Conservation (phyloP, 2,797 vertebrate species). For the Leuciscus waleckii region DNA sequence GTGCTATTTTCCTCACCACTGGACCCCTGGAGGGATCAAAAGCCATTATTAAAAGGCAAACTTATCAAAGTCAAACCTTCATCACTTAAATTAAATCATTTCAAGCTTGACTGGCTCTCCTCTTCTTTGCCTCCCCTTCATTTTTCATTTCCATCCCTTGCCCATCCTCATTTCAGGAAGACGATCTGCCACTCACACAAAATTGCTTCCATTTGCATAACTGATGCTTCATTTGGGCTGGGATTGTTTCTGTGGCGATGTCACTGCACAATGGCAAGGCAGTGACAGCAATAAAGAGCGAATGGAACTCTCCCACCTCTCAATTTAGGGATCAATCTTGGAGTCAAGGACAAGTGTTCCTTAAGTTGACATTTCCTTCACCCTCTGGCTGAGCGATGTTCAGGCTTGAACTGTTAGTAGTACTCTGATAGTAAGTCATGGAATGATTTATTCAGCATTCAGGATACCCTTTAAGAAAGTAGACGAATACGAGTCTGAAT, state of each 20-base stretch:
- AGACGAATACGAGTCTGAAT: not conserved
- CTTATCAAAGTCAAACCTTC: constrained; percentile 82
- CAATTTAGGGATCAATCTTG: constrained; percentile 48
- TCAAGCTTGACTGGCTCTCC: constrained; percentile 77
- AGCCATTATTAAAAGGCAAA: constrained; percentile 76
- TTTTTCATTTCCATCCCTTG: constrained; percentile 73
- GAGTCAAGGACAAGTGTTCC: constrained; percentile 46
- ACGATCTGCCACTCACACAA: constrained; percentile 68
- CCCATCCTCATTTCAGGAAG: constrained; percentile 72
- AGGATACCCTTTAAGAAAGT: not conserved
- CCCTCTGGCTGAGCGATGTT: constrained; percentile 17
- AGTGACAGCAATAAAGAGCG: constrained; percentile 40
- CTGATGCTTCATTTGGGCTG: constrained; percentile 63
- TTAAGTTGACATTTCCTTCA: constrained; percentile 42
- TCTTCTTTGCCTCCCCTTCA: constrained; percentile 62
- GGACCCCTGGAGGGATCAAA: constrained; percentile 62
- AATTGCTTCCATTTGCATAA: constrained; percentile 76
- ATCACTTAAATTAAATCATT: constrained; percentile 83
- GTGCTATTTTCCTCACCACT: constrained; percentile 54
- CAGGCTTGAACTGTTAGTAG: constrained; percentile 17
- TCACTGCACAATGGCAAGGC: constrained; percentile 61
- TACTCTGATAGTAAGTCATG: not conserved
- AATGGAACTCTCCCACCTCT: constrained; percentile 40
- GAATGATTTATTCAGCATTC: constrained; percentile 3
- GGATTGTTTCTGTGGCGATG: constrained; percentile 60